phyloP scores from a whole-genome alignment of 2,113 vertebrate genomes.

The Lagopus muta region DNA sequence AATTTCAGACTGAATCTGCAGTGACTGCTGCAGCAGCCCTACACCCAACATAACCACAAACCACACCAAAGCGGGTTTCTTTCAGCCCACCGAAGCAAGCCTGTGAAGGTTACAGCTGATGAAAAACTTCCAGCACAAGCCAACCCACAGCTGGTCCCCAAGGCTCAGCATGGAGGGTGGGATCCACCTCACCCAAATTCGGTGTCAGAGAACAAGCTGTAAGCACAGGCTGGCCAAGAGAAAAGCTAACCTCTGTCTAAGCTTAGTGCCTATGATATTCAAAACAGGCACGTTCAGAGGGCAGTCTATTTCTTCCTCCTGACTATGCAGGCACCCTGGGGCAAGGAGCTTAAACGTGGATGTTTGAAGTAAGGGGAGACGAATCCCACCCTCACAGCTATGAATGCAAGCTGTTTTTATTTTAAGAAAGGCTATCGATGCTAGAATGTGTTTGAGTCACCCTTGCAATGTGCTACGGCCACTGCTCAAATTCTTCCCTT shows the following conservation, averaged over 20 bases:
- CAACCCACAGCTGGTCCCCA: not conserved
- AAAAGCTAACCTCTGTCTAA: not conserved
- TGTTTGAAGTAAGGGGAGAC: constrained; percentile 49
- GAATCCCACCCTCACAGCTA: constrained; percentile 40
- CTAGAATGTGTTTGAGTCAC: constrained; percentile 50
- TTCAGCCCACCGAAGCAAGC: not conserved
- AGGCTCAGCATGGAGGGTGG: not conserved
- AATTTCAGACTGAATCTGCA: not conserved
- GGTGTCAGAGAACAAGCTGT: not conserved
- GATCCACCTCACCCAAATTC: not conserved
- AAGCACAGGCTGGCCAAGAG: not conserved
- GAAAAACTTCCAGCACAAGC: not conserved
- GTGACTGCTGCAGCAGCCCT: not conserved
- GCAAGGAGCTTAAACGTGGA: constrained; percentile 57
- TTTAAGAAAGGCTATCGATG: constrained; percentile 55
- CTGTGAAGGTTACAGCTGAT: not conserved
- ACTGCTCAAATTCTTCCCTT: constrained; percentile 21
- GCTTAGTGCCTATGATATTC: not conserved
- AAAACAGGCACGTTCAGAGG: not conserved
- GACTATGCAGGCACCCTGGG: not conserved
- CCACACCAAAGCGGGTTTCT: not conserved
- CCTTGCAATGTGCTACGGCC: not conserved
- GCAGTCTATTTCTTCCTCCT: constrained; percentile 26
- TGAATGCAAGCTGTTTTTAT: constrained; percentile 49
- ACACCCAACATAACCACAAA: not conserved